These are phyloP conservation scores for Oryzias javanicus DNA, from an alignment of 2,113 vertebrate genomes.

Conservation along the genomic window DNA sequence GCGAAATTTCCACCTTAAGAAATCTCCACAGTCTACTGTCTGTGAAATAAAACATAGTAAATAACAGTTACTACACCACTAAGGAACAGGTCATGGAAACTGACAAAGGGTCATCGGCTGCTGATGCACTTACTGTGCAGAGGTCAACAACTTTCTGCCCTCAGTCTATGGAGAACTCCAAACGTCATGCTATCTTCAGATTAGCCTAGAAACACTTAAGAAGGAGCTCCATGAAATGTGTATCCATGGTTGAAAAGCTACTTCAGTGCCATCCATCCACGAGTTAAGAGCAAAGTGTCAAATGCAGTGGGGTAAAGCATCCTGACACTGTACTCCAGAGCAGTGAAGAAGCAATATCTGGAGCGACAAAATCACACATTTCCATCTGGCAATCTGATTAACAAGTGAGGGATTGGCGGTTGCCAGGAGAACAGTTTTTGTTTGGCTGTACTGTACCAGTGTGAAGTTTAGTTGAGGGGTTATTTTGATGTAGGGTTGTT, in stretches of 20 bases:
- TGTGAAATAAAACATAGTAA: too few relatives aligned
- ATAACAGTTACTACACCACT: too few relatives aligned
- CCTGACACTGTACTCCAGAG: too few relatives aligned
- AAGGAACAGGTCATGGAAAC: too few relatives aligned
- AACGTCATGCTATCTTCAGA: neutral
- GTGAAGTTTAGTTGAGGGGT: neutral
- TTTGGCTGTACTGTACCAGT: neutral
- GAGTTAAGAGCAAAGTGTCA: neutral
- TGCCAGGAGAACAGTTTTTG: neutral
- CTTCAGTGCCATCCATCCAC: neutral
- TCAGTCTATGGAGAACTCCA: constrained; percentile 1
- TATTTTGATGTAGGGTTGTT: neutral
- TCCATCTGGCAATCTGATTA: neutral
- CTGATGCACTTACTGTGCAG: too few relatives aligned
- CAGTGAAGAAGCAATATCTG: neutral
- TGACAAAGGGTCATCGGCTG: too few relatives aligned
- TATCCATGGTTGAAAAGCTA: neutral
- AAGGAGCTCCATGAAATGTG: neutral
- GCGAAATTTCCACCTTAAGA: too few relatives aligned
- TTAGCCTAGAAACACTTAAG: neutral
- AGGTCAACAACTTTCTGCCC: too few relatives aligned
- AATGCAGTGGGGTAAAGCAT: neutral
- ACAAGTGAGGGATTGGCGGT: neutral
- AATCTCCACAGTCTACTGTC: too few relatives aligned
- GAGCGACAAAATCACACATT: neutral